Base-by-base conservation (phyloP, 1,140 invertebrate species). In the Cyclina sinensis region DNA sequence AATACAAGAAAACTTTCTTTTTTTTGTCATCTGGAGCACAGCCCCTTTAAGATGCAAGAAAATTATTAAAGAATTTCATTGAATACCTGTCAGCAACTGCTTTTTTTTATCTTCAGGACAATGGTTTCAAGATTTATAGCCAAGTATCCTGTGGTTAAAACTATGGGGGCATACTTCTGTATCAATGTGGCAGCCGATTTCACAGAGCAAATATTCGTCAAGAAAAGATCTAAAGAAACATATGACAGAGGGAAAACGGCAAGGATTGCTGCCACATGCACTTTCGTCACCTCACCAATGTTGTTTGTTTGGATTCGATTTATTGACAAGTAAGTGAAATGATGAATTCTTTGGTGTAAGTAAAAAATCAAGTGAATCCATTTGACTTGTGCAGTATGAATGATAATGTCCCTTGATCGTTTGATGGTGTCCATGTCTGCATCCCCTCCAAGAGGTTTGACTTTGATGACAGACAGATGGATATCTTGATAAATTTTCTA, bases 281-380 rank as follows among this genome's bases (percentile, higher is more conserved):
- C 57, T 27, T 62, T 62, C 57, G 57, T 62, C 57, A 62, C 57
- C 9, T 62, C 57, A 62, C 57, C 57, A 4, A 62, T 62, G 24
- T 27, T 62, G 57, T 62, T 62, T 62, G 57, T 62, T 27, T 62
- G 57, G 57, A 62, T 62, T 24, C 21, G 57, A 27, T 62, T 62
- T 62, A 62, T 62, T n/a, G 57, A 62, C n/a, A 62, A 27, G 57
- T 62, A 62, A 62, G 57, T 27, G 16, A n/a, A n/a, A n/a, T n/a
- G n/a, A n/a, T n/a, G n/a, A n/a, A n/a, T n/a, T n/a, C n/a, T n/a
- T n/a, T n/a, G n/a, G n/a, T n/a, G n/a, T n/a, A n/a, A n/a, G n/a
- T n/a, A n/a, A n/a, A n/a, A n/a, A n/a, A n/a, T n/a, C n/a, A n/a
- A n/a, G n/a, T n/a, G n/a, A n/a, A n/a, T n/a, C n/a, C n/a, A n/a